Evolutionary conservation across 2,888 invertebrate species (phyloP).

Genomic region (Tetanocera ferruginea): DNA sequence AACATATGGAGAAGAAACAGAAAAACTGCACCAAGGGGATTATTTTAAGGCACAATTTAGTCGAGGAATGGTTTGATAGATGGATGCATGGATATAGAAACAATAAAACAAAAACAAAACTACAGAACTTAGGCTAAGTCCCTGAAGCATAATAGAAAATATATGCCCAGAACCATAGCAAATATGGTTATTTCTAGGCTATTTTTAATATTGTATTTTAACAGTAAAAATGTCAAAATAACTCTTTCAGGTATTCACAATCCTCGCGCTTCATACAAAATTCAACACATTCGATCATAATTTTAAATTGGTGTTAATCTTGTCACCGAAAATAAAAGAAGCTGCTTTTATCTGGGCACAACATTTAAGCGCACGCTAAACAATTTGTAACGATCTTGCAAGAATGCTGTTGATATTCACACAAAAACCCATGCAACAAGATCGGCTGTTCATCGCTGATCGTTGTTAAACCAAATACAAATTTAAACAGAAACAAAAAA

Average conservation of each 20-base stretch:
- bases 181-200: too few species aligned
- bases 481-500: constrained; percentile 36
- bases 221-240: too few species aligned
- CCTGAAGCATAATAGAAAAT: too few species aligned
- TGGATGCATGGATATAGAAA: too few species aligned
- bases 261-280: too few species aligned
- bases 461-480: neutral
- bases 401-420: constrained; percentile 31
- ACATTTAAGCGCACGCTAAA: constrained; percentile 52
- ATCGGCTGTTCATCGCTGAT: constrained; percentile 1
- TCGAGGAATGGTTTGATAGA: too few species aligned
- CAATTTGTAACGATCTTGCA: constrained; percentile 50
- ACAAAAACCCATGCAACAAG: constrained; percentile 17
- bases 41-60: too few species aligned
- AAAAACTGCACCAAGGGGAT: neutral
- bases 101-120: too few species aligned
- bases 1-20: constrained; percentile 23
- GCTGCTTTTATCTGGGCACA: constrained; percentile 36
- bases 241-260: too few species aligned
- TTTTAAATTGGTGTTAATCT: constrained; percentile 40
- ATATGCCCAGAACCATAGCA: too few species aligned
- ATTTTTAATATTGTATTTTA: too few species aligned
- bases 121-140: too few species aligned
- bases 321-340: constrained; percentile 35
- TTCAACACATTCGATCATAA: neutral